Evolutionary conservation across 2,113 vertebrate genomes (phyloP).

Genomic region (Hyperoodon ampullatus): DNA sequence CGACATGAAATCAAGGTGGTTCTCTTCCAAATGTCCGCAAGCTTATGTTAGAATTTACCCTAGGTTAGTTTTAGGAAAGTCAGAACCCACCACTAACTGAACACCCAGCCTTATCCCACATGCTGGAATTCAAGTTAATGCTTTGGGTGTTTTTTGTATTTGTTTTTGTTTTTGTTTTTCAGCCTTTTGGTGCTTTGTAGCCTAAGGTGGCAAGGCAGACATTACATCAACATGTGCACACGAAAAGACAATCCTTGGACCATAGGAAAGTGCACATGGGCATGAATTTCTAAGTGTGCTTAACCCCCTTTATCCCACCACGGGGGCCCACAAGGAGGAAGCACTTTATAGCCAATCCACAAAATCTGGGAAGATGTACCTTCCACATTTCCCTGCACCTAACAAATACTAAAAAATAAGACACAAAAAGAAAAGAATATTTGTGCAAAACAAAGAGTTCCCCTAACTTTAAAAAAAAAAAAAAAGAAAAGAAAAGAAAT

Average conservation of each 20-base stretch:
- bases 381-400: background rate
- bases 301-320: background rate
- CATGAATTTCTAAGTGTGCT: background rate
- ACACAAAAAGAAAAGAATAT: background rate
- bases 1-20: background rate
- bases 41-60: background rate
- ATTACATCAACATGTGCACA: background rate
- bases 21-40: background rate
- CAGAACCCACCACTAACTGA: background rate
- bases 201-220: background rate
- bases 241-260: background rate
- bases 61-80: background rate
- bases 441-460: background rate
- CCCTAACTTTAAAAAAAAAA: background rate
- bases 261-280: accelerated
- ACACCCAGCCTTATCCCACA: background rate
- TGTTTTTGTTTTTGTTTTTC: background rate
- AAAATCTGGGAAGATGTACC: background rate
- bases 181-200: background rate
- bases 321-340: background rate
- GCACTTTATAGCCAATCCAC: background rate
- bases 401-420: background rate
- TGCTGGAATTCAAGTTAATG: background rate
- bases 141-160: background rate
- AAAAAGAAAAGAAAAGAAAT: background rate